phyloP scores from a whole-genome alignment of 2,797 vertebrate species.

The Gymnocypris eckloni region DNA sequence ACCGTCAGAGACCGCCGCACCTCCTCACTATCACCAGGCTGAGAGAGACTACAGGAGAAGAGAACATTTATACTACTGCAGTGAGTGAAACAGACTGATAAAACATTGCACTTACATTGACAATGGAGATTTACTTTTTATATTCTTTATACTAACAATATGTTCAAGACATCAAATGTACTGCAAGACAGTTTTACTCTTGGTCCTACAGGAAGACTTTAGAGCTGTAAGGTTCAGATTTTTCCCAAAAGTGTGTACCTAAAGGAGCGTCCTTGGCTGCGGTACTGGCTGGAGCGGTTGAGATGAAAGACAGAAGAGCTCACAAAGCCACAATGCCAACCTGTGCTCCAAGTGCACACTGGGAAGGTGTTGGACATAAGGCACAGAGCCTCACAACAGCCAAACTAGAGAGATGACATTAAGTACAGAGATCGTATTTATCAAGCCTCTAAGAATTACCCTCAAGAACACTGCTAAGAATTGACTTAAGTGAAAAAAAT shows the following conservation, averaged over 20 bases:
- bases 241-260: constrained; percentile 58
- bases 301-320: constrained; percentile 65
- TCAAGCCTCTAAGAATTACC: no score
- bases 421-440: neutral
- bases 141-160: neutral
- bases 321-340: constrained; percentile 96
- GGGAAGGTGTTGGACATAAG: constrained; percentile 89
- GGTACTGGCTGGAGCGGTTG: constrained; percentile 66
- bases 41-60: constrained; percentile 79
- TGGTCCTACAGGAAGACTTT: neutral
- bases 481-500: no score
- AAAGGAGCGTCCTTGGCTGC: constrained; percentile 70
- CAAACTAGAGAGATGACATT: constrained; percentile 81
- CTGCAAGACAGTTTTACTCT: neutral
- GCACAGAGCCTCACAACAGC: constrained; percentile 95
- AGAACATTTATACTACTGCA: no score
- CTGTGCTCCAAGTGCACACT: constrained; percentile 90
- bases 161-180: neutral
- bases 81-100: neutral
- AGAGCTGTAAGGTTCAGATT: neutral
- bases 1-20: constrained; percentile 84
- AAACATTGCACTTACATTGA: neutral
- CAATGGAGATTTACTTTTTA: neutral
- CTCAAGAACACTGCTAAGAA: no score
- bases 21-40: constrained; percentile 78